Evolutionary conservation across 2,888 invertebrate species (phyloP).

Genomic region (Danaus chrysippus): DNA sequence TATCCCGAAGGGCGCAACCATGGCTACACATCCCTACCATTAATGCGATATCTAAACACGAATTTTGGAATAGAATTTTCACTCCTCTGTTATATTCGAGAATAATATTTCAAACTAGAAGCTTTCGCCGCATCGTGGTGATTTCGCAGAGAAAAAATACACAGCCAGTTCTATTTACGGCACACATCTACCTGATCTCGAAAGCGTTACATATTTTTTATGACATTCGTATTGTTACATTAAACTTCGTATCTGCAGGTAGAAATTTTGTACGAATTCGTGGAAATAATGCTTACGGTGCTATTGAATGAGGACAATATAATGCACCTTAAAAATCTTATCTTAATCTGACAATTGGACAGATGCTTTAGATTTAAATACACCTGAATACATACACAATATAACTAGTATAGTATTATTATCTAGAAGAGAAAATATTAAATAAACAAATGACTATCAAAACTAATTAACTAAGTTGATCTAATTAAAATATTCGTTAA

Average conservation of each 20-base stretch:
- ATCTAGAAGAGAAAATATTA: too few relatives aligned
- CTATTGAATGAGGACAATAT: conserved; percentile 15
- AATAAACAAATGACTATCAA: too few relatives aligned
- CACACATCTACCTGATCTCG: conserved; percentile 15
- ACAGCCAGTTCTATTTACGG: too few relatives aligned
- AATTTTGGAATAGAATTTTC: background rate
- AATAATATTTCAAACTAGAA: too few relatives aligned
- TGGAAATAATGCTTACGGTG: conserved; percentile 13
- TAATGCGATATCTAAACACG: conserved; percentile 24
- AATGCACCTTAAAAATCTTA: conserved; percentile 4
- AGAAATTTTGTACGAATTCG: conserved; percentile 15
- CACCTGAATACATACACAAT: background rate
- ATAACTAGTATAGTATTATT: too few relatives aligned
- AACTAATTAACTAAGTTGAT: too few relatives aligned
- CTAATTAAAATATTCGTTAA: background rate
- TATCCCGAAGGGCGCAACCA: conserved; percentile 60
- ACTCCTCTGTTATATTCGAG: background rate
- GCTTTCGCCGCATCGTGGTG: too few relatives aligned
- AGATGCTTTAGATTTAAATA: background rate
- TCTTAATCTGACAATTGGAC: conserved; percentile 6
- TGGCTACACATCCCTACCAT: conserved; percentile 47
- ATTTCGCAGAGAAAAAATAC: too few relatives aligned
- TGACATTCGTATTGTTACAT: conserved; percentile 8
- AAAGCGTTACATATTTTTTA: conserved; percentile 15
- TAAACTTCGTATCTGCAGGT: conserved; percentile 7